These are phyloP conservation scores for Seriola rivoliana DNA, from an alignment of 2,113 vertebrate genomes.

Conservation along the genomic window DNA sequence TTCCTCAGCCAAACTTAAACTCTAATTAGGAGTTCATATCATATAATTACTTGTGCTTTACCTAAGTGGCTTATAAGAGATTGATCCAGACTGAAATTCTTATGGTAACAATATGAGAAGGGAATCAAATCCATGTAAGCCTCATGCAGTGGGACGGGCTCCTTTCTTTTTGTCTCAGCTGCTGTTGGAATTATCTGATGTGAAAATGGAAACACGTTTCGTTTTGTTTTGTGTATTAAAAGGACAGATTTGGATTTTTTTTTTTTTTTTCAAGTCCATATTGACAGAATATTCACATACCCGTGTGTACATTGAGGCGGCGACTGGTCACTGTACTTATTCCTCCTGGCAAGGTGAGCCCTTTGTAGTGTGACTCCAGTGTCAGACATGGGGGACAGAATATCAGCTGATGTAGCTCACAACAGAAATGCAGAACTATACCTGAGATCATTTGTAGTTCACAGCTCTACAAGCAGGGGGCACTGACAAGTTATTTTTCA, in stretches of 20 bases:
- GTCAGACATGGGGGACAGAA: background rate
- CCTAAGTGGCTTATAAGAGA: slow-evolving; percentile 81
- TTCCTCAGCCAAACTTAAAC: slow-evolving; percentile 64
- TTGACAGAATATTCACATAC: background rate
- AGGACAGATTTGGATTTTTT: background rate
- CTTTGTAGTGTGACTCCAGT: no score
- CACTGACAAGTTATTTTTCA: no score
- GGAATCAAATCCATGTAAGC: slow-evolving; percentile 1
- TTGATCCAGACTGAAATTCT: slow-evolving; percentile 42
- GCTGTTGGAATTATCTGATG: slow-evolving; percentile 13
- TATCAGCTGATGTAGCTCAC: no score
- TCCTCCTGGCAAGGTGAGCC: background rate
- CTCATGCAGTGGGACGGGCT: background rate
- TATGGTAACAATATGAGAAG: slow-evolving; percentile 1
- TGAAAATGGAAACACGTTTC: background rate
- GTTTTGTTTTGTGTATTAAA: background rate
- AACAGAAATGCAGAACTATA: no score
- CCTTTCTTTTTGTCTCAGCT: slow-evolving; percentile 6
- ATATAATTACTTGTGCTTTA: slow-evolving; percentile 62
- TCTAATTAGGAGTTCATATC: slow-evolving; percentile 49
- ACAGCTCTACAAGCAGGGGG: no score
- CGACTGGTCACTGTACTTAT: background rate
- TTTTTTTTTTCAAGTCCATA: background rate
- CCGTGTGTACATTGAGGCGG: background rate
- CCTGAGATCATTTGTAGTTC: no score